Conservation (phyloP, 2,888 invertebrate species). For the Dryadula phaetusa region DNA sequence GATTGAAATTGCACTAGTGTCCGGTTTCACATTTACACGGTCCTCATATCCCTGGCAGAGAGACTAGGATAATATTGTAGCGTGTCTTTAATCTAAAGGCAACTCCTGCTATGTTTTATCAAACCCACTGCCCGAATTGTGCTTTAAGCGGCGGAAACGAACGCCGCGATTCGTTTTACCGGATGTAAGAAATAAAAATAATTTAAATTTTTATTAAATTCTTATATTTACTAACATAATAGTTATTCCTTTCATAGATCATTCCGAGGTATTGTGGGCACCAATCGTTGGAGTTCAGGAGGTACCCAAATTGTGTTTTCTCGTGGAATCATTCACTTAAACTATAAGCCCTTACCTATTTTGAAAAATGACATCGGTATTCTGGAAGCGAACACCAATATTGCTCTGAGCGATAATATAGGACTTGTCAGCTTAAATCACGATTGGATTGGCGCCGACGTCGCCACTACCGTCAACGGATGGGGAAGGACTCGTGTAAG, state of each 20-base stretch:
- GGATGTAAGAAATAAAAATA: too few relatives aligned
- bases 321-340: slow-evolving; percentile 61
- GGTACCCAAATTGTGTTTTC: slow-evolving; percentile 65
- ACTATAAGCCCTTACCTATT: neutral
- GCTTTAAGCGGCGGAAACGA: too few relatives aligned
- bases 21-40: too few relatives aligned
- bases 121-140: too few relatives aligned
- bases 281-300: slow-evolving; percentile 60
- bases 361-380: slow-evolving; percentile 55
- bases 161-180: too few relatives aligned
- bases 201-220: neutral
- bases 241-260: slow-evolving; percentile 50
- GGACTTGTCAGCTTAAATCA: slow-evolving; percentile 42
- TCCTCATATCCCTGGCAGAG: too few relatives aligned
- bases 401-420: slow-evolving; percentile 40
- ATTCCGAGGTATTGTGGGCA: slow-evolving; percentile 62
- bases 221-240: neutral
- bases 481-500: slow-evolving; percentile 51
- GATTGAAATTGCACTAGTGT: too few relatives aligned
- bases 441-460: slow-evolving; percentile 44
- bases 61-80: too few relatives aligned
- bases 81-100: too few relatives aligned
- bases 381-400: slow-evolving; percentile 45
- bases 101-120: too few relatives aligned
- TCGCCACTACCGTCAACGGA: slow-evolving; percentile 49